Evolutionary conservation across 2,113 vertebrate genomes (phyloP).

Genomic region (Heterotis niloticus): DNA sequence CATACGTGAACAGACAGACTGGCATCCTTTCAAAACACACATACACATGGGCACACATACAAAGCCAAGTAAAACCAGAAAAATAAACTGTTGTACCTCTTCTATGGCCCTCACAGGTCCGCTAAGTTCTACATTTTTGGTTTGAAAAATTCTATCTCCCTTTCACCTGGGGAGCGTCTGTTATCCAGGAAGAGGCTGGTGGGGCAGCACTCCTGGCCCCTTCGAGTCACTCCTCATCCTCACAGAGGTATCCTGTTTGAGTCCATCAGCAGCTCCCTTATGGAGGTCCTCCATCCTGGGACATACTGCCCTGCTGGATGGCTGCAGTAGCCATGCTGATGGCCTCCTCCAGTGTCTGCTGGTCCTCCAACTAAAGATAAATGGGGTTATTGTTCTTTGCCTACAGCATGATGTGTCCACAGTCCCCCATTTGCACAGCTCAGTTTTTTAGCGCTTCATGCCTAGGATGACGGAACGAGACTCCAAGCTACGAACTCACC

Average conservation of each 20-base stretch:
- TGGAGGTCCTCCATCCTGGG: constrained; percentile 34
- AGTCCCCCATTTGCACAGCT: too few species aligned
- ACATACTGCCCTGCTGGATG: constrained; percentile 52
- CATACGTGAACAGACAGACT: too few species aligned
- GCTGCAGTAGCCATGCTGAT: constrained; percentile 63
- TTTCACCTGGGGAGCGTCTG: neutral
- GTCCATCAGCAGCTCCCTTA: constrained; percentile 54
- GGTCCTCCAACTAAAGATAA: constrained; percentile 61
- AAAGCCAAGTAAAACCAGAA: neutral
- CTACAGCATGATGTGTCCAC: neutral
- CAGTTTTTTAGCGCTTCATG: neutral
- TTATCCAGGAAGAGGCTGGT: neutral
- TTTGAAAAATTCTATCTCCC: too few species aligned
- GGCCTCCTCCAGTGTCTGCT: constrained; percentile 70
- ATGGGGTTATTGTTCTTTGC: too few species aligned
- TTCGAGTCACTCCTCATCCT: neutral
- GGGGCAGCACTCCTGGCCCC: neutral
- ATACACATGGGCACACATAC: neutral
- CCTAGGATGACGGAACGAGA: neutral
- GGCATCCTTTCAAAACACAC: too few species aligned
- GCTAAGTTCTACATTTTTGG: neutral
- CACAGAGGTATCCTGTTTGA: neutral
- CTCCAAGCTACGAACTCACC: constrained; percentile 43
- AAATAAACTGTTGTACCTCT: neutral
- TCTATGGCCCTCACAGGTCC: neutral